Evolutionary conservation across 1,140 invertebrate species (phyloP).

Genomic region (Trichomalopsis sarcophagae): DNA sequence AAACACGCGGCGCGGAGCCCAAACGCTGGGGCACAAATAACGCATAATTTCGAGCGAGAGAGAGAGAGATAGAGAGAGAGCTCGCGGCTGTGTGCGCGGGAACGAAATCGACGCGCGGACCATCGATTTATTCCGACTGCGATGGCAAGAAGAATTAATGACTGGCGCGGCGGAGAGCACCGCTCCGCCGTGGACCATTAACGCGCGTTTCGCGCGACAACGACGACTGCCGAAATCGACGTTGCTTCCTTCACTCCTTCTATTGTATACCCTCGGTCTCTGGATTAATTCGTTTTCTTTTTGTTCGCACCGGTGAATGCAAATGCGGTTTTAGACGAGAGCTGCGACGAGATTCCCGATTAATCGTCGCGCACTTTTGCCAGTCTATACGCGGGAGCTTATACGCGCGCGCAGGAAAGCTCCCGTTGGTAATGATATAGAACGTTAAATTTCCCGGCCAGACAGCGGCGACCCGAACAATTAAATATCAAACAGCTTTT

Average conservation of each 20-base stretch:
- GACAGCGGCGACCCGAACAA: constrained; percentile 18
- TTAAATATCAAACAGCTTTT: constrained; percentile 39
- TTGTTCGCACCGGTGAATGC: no score
- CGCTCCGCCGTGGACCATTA: neutral
- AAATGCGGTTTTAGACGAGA: no score
- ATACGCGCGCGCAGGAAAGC: no score
- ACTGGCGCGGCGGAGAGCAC: constrained; percentile 10
- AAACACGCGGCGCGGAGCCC: constrained; percentile 53
- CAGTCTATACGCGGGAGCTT: neutral
- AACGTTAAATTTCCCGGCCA: constrained; percentile 22
- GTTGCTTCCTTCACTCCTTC: no score
- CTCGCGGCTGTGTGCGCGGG: no score
- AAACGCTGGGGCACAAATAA: constrained; percentile 20
- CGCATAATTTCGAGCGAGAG: neutral
- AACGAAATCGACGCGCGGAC: constrained; percentile 25
- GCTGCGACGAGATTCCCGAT: no score
- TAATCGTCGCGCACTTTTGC: no score
- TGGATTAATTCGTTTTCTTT: neutral
- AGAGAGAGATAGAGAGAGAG: neutral
- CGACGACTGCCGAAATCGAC: neutral
- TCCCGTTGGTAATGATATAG: constrained; percentile 13
- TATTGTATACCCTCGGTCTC: no score
- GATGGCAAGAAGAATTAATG: constrained; percentile 45
- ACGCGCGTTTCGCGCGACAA: neutral
- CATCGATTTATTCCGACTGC: constrained; percentile 43